Base-by-base conservation (phyloP, 2,113 vertebrate genomes). In the Eolophus roseicapilla region DNA sequence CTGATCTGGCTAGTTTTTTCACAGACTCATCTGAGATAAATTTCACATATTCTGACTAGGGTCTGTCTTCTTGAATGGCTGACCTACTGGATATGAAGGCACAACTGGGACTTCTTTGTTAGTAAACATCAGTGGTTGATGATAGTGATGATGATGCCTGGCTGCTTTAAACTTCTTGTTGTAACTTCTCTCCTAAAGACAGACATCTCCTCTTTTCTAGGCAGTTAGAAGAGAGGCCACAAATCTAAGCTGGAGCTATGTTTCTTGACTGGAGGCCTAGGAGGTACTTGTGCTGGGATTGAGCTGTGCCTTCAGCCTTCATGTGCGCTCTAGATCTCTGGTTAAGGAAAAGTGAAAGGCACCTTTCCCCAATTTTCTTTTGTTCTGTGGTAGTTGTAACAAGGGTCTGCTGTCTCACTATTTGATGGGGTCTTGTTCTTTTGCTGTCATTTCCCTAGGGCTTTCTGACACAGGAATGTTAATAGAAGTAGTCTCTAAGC, bases 231-330 rank as follows among this genome's bases (percentile, higher is more conserved):
- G 46, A 79, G 39, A 80, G 24, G n/a, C n/a, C 44, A 16, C 57
- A 76, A 49, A 52, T 69, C 41, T 23, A 13, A 90, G 7, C 14
- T 82, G 68, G 23, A 52, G 1, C 29, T n/a, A 1, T 0, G 0
- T 53, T 31, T 33, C 53, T 46, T 60, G 64, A 55, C 39, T 73
- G 69, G 29, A 77, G 17, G 33, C 20, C 35, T n/a, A 12, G 43
- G 24, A 64, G n/a, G 10, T 35, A 11, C 23, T 89, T 82, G 73
- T 77, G 89, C 6, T 39, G 78, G 28, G 74, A 28, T 3, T 84
- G 74, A 68, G 10, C 23, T 57, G 2, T 64, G 27, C 74, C 37
- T 89, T 81, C 49, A 74, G 49, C 76, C 23, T 63, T n/a, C 16
- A 3, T 10, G 1, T 24, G 31, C 12, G 25, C 57, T 67, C 37